Evolutionary conservation across 2,113 vertebrate species (phyloP).

Genomic region (Heteronetta atricapilla): DNA sequence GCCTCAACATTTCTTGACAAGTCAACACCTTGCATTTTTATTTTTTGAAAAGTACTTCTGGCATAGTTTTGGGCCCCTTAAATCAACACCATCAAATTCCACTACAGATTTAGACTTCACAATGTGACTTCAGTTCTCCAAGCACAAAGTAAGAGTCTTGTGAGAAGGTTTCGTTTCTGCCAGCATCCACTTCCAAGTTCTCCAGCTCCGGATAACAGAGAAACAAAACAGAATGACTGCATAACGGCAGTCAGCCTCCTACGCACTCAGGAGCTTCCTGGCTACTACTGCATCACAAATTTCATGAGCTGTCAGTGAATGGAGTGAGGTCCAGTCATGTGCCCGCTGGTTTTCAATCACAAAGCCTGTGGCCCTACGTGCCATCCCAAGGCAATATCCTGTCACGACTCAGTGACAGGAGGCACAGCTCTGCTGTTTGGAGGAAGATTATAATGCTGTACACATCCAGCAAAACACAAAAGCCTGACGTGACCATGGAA

Average conservation of each 20-base stretch:
- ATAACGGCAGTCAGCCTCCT: neutral
- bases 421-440: neutral
- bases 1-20: neutral
- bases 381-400: neutral
- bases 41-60: neutral
- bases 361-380: rapidly evolving
- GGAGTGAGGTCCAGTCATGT: neutral
- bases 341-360: neutral
- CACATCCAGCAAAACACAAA: neutral
- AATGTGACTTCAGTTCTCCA: slow-evolving; percentile 47
- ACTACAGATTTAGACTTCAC: slow-evolving; percentile 39
- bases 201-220: neutral
- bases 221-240: slow-evolving; percentile 25
- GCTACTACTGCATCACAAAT: neutral
- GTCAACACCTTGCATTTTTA: neutral
- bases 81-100: slow-evolving; percentile 32
- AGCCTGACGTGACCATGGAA: neutral
- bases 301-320: neutral
- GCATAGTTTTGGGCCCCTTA: neutral
- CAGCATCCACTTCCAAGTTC: slow-evolving; percentile 50
- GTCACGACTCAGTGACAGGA: rapidly evolving
- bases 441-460: neutral
- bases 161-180: slow-evolving; percentile 30
- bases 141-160: slow-evolving; percentile 53
- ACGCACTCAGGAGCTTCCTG: neutral